phyloP scores from a whole-genome alignment of 2,888 invertebrate species.

The Cinara cedri region DNA sequence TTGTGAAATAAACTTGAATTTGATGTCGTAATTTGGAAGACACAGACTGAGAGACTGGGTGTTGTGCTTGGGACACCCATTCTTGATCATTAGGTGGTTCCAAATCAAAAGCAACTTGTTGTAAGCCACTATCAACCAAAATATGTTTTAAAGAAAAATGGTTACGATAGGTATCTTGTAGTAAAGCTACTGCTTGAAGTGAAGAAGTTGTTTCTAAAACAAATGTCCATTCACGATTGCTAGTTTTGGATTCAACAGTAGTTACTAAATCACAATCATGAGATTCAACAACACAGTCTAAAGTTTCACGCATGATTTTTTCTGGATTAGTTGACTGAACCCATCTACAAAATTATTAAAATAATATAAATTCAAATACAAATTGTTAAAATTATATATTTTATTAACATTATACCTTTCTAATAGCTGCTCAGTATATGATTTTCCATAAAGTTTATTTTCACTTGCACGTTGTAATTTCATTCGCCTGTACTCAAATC shows the following conservation, averaged over 20 bases:
- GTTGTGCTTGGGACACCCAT: conserved; percentile 64
- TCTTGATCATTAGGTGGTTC: conserved; percentile 67
- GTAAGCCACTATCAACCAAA: conserved; percentile 53
- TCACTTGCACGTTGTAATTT: conserved; percentile 71
- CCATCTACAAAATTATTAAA: conserved; percentile 63
- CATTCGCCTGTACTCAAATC: conserved; percentile 73
- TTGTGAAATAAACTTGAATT: conserved; percentile 69
- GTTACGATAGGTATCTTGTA: conserved; percentile 74
- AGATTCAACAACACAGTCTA: conserved; percentile 69
- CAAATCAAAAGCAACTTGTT: conserved; percentile 61
- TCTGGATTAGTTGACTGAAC: conserved; percentile 70
- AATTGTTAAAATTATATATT: not conserved
- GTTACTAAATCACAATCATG: conserved; percentile 69
- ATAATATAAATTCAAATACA: not conserved
- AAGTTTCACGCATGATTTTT: conserved; percentile 69
- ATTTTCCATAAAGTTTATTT: conserved; percentile 71
- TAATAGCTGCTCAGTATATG: conserved; percentile 70
- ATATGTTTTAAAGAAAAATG: conserved; percentile 68
- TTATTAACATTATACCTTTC: conserved; percentile 64
- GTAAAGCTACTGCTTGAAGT: conserved; percentile 70
- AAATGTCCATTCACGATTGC: conserved; percentile 70
- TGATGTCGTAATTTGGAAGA: conserved; percentile 63
- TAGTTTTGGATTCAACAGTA: conserved; percentile 70
- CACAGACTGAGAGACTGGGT: conserved; percentile 46
- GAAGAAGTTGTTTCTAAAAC: conserved; percentile 66